Base-by-base conservation (phyloP, 2,797 vertebrate species). In the Hoplostethus mediterraneus region DNA sequence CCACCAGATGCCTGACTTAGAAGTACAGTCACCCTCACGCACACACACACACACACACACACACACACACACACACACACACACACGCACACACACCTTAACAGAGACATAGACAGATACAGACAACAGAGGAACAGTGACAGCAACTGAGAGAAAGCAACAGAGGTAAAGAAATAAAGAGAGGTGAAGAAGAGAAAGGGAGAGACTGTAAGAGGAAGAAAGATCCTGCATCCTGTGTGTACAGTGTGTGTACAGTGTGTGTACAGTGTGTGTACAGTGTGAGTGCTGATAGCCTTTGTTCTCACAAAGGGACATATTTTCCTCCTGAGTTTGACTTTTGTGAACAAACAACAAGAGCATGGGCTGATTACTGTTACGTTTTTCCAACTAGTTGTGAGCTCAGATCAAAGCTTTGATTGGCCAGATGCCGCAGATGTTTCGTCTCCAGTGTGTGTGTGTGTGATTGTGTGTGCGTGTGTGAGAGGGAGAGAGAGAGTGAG, bases 1-100 rank as follows among this genome's bases (percentile, higher is more conserved):
- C 79, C 87, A 87, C 86, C 90, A 91, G 90, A 92, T 92, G 90
- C 84, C 71, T 68, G 73, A 80, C 69, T 84, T 64, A 12, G 80
- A 87, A 82, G 75, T 84, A 71, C 33, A 76, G 77, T 71, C 67
- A 67, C 75, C 75, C 65, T 65, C 33, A n/a, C 2, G 33, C 56
- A 63, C 62, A 59, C 69, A 47, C 56, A 54, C 17, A 17, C 17
- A 17, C 51, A 63, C 31, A 67, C 44, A 67, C 49, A 55, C 21
- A 67, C 68, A 38, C 61, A 64, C 33, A 58, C 56, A 45, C 17
- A 60, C 48, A 58, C 48, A 25, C 54, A 71, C 40, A 52, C 33
- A 77, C 48, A 38, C 55, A 60, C 52, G 54, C 44, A 28, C 59
- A 62, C 42, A 49, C 60, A 62, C 40, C 6, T 12, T 7, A 30